Evolutionary conservation across 2,888 invertebrate genomes (phyloP).

Genomic region (Punctoribates punctum): DNA sequence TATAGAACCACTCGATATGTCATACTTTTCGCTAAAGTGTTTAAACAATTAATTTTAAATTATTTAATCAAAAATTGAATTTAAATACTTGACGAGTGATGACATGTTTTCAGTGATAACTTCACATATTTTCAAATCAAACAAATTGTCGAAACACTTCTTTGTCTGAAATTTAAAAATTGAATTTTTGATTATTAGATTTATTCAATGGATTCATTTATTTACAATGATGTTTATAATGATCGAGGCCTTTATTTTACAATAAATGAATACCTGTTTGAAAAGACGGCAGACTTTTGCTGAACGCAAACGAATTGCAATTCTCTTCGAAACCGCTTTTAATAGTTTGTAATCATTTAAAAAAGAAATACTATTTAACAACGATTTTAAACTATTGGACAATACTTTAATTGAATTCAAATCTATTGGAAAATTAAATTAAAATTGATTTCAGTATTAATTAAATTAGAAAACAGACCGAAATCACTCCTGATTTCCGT

Average conservation of each 20-base stretch:
- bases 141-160: background rate
- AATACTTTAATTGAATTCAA: slow-evolving; percentile 8
- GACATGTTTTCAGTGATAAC: background rate
- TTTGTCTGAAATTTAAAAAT: slow-evolving; percentile 20
- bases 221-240: too few relatives aligned
- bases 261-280: slow-evolving; percentile 19
- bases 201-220: background rate
- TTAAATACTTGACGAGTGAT: background rate
- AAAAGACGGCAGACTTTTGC: slow-evolving; percentile 28
- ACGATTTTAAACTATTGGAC: background rate
- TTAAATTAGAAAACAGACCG: background rate
- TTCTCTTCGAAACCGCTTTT: slow-evolving; percentile 19
- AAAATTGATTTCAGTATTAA: background rate
- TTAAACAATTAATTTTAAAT: too few relatives aligned
- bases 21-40: too few relatives aligned
- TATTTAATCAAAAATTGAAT: too few relatives aligned
- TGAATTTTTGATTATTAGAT: background rate
- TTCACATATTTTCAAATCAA: background rate
- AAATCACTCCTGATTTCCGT: background rate
- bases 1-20: too few relatives aligned
- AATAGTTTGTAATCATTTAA: background rate
- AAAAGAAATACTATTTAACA: background rate
- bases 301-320: slow-evolving; percentile 34
- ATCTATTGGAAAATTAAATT: background rate
- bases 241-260: too few relatives aligned